Conservation (phyloP, 2,113 vertebrate species). For the Murina feae region DNA sequence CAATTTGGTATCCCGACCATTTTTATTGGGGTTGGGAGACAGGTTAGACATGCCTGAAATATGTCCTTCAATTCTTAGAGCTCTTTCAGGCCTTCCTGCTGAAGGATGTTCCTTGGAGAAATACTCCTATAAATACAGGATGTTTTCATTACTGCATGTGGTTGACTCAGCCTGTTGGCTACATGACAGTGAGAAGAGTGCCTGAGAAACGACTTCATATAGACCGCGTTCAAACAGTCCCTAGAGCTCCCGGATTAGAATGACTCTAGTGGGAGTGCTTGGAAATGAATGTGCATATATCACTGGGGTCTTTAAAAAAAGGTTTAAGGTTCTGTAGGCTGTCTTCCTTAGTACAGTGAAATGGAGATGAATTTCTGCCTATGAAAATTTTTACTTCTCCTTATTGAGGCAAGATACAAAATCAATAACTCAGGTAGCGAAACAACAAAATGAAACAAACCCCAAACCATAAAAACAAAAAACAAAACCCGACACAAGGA, state of each 20-base stretch:
- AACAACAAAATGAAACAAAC: slow-evolving; percentile 4
- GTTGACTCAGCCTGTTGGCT: slow-evolving; percentile 78
- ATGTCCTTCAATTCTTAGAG: slow-evolving; percentile 70
- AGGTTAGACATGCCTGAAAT: slow-evolving; percentile 73
- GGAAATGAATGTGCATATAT: slow-evolving; percentile 77
- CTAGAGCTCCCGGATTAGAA: slow-evolving; percentile 73
- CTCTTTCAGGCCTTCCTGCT: slow-evolving; percentile 55
- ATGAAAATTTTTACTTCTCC: slow-evolving; percentile 49
- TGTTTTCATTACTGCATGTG: slow-evolving; percentile 70
- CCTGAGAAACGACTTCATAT: slow-evolving; percentile 80
- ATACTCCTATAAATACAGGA: slow-evolving; percentile 72
- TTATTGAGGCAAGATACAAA: slow-evolving; percentile 51
- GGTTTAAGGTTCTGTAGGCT: slow-evolving; percentile 57
- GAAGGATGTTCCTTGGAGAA: slow-evolving; percentile 72
- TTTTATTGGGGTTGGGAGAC: slow-evolving; percentile 73
- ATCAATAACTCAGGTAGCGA: slow-evolving; percentile 37
- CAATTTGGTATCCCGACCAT: slow-evolving; percentile 68
- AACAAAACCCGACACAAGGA: background rate
- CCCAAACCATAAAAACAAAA: background rate
- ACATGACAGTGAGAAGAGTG: slow-evolving; percentile 74
- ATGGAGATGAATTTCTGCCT: slow-evolving; percentile 48
- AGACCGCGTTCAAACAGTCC: slow-evolving; percentile 78
- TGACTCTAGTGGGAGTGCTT: slow-evolving; percentile 71
- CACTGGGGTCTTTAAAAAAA: slow-evolving; percentile 76
- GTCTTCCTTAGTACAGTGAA: background rate